These are phyloP conservation scores for Buceros bicornis DNA, from an alignment of 2,797 vertebrate species.

Conservation along the genomic window DNA sequence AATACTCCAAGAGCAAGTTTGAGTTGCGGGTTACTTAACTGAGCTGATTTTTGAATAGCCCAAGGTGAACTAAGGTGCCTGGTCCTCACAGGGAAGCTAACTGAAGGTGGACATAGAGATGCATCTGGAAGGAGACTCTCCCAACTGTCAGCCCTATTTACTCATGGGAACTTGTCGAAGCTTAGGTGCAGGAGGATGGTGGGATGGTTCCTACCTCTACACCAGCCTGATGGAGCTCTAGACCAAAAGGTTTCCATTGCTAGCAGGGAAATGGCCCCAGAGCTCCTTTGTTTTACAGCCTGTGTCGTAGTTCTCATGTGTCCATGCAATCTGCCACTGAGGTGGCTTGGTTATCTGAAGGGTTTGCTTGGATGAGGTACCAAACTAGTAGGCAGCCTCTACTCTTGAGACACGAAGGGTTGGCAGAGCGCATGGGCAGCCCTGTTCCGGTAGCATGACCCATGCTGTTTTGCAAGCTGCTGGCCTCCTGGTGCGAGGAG, in stretches of 20 bases:
- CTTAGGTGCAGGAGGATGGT: background rate
- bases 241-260: background rate
- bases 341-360: background rate
- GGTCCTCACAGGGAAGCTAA: background rate
- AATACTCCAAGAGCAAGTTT: background rate
- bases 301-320: background rate
- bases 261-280: background rate
- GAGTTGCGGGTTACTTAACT: background rate
- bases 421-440: background rate
- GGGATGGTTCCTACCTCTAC: background rate
- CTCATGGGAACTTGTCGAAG: rapidly evolving
- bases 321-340: background rate
- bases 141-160: background rate
- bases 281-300: background rate
- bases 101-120: background rate
- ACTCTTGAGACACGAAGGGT: background rate
- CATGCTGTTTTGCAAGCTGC: background rate
- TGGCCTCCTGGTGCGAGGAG: background rate
- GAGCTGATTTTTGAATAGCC: background rate
- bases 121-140: background rate
- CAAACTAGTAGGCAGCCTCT: background rate
- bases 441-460: background rate
- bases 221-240: background rate
- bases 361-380: background rate
- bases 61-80: background rate